Evolutionary conservation across 2,113 vertebrate genomes (phyloP).

Genomic region (Crotophaga sulcirostris): DNA sequence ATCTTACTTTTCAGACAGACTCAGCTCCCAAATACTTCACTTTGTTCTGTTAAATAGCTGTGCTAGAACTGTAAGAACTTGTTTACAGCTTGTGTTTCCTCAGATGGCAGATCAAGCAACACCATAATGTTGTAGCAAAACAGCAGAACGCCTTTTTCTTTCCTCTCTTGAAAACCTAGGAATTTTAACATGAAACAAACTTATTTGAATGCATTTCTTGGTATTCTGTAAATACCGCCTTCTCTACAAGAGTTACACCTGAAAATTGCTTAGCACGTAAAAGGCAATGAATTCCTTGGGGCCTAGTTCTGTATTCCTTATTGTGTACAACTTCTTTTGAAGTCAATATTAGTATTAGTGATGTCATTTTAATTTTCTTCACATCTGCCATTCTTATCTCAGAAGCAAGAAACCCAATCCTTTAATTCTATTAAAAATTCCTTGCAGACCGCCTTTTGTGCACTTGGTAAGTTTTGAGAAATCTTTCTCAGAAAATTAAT

Average conservation of each 20-base stretch:
- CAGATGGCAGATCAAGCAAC: slow-evolving; percentile 26
- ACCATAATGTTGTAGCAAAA: not conserved
- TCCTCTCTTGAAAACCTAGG: not conserved
- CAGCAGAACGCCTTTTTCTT: not conserved
- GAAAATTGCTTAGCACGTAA: slow-evolving; percentile 69
- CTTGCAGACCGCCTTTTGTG: not conserved
- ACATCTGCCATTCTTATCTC: slow-evolving; percentile 29
- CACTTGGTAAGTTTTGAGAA: not conserved
- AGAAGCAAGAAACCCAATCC: not conserved
- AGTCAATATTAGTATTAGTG: slow-evolving; percentile 56
- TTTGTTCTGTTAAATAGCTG: slow-evolving; percentile 20
- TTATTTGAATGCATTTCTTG: not conserved
- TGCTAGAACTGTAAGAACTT: not conserved
- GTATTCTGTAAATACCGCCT: slow-evolving; percentile 12
- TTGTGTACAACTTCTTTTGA: slow-evolving; percentile 46
- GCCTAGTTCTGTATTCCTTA: slow-evolving; percentile 29
- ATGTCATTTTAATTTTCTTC: slow-evolving; percentile 56
- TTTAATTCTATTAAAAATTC: slow-evolving; percentile 47
- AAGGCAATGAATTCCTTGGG: slow-evolving; percentile 39
- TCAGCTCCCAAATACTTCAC: not conserved
- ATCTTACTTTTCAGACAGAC: not conserved
- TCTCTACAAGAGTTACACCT: slow-evolving; percentile 75
- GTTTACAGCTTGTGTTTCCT: slow-evolving; percentile 24
- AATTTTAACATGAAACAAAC: slow-evolving; percentile 25
- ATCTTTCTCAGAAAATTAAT: slow-evolving; percentile 24